Conservation (phyloP, 2,888 invertebrate genomes). For the Lottia scabra region DNA sequence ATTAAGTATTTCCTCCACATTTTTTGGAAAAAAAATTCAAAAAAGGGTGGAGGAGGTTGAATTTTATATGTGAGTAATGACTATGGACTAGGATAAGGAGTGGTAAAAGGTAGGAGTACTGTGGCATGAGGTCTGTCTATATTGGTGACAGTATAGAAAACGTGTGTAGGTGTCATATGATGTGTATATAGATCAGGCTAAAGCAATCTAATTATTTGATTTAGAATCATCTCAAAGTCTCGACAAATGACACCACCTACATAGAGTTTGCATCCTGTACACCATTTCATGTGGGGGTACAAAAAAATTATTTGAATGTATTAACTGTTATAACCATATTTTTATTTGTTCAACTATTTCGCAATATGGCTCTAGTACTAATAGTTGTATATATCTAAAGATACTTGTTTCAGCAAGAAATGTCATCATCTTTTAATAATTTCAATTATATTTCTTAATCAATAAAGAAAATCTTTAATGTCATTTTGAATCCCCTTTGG, state of each 20-base stretch:
- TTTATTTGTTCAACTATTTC: too few species aligned
- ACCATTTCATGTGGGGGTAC: too few species aligned
- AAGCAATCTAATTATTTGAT: background rate
- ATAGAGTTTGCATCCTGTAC: too few species aligned
- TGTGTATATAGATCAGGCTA: constrained; percentile 2
- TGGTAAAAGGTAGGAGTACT: background rate
- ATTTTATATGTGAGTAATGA: background rate
- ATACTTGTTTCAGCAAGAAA: too few species aligned
- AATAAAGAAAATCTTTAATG: too few species aligned
- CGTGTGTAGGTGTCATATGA: background rate
- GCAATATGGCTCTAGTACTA: too few species aligned
- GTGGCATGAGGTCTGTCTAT: background rate
- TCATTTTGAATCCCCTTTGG: too few species aligned
- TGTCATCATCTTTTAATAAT: too few species aligned
- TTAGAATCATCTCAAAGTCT: background rate
- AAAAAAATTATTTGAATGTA: too few species aligned
- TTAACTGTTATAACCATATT: too few species aligned
- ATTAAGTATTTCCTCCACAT: background rate
- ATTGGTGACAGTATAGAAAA: background rate
- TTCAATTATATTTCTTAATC: too few species aligned
- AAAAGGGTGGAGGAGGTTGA: background rate
- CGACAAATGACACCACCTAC: background rate
- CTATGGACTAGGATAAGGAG: background rate
- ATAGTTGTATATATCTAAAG: too few species aligned
- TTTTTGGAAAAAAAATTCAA: background rate